These are phyloP conservation scores for Heteronetta atricapilla DNA, from an alignment of 2,113 vertebrate species.

Conservation along the genomic window DNA sequence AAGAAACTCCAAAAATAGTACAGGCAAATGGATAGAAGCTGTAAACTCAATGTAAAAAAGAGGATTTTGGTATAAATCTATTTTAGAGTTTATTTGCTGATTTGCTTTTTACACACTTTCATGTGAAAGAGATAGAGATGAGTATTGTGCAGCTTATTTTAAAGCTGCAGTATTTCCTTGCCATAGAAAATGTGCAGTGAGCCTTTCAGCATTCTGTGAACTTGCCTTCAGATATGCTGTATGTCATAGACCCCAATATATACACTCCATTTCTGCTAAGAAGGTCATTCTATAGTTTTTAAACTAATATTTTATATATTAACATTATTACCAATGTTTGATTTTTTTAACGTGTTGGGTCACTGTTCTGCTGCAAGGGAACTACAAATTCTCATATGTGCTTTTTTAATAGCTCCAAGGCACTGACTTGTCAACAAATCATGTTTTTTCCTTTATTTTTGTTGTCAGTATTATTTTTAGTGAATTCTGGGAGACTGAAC, in stretches of 20 bases:
- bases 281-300: conserved; percentile 80
- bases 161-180: conserved; percentile 92
- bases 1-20: conserved; percentile 59
- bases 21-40: conserved; percentile 72
- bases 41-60: conserved; percentile 79
- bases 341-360: conserved; percentile 48
- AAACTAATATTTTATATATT: conserved; percentile 83
- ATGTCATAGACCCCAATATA: conserved; percentile 55
- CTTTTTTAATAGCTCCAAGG: conserved; percentile 65
- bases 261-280: conserved; percentile 67
- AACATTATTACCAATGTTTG: conserved; percentile 73
- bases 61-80: conserved; percentile 82
- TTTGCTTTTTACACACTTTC: conserved; percentile 86
- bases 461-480: conserved; percentile 83
- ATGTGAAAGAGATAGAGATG: conserved; percentile 81
- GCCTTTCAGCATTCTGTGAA: conserved; percentile 79
- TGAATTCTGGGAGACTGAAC: conserved; percentile 60
- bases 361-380: conserved; percentile 72
- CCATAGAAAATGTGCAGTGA: conserved; percentile 88
- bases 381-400: conserved; percentile 55
- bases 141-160: conserved; percentile 90
- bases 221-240: conserved; percentile 66
- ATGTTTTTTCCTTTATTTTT: conserved; percentile 64
- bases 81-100: conserved; percentile 85
- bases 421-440: conserved; percentile 67